These are phyloP conservation scores for Notothenia rossii DNA, from an alignment of 2,113 vertebrate genomes.

Conservation along the genomic window DNA sequence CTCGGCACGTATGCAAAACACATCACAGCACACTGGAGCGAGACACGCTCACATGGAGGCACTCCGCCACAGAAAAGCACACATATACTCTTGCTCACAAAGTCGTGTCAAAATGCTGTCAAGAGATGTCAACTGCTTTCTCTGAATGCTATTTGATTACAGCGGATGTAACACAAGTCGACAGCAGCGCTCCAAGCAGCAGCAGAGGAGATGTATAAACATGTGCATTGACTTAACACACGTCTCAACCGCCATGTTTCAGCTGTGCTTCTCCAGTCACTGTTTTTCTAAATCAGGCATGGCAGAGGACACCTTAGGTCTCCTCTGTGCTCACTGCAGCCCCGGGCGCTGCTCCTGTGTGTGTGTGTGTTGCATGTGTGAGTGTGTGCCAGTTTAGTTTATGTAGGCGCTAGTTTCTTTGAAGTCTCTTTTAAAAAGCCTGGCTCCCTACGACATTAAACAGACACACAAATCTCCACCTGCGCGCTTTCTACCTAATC, in stretches of 20 bases:
- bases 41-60: constrained; percentile 17
- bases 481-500: constrained; percentile 28
- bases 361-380: constrained; percentile 29
- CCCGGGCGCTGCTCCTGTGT: constrained; percentile 33
- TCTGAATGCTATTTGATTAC: constrained; percentile 38
- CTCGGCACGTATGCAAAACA: constrained; percentile 17
- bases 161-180: constrained; percentile 29
- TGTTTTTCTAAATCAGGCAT: constrained; percentile 73
- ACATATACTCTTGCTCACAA: constrained; percentile 30
- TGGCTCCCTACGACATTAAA: constrained; percentile 52
- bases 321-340: constrained; percentile 41
- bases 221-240: constrained; percentile 41
- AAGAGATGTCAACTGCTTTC: constrained; percentile 48
- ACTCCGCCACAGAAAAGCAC: constrained; percentile 23
- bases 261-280: constrained; percentile 22
- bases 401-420: constrained; percentile 59
- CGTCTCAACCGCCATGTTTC: constrained; percentile 25
- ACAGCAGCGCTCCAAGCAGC: constrained; percentile 43
- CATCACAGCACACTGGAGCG: constrained; percentile 5
- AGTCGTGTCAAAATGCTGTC: constrained; percentile 55
- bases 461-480: constrained; percentile 49
- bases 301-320: constrained; percentile 70
- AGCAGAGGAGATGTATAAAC: constrained; percentile 29
- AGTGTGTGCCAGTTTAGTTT: constrained; percentile 64
- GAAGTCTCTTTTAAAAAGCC: constrained; percentile 67